Conservation (phyloP, 2,797 vertebrate species). For the Mionectes olivaceus region DNA sequence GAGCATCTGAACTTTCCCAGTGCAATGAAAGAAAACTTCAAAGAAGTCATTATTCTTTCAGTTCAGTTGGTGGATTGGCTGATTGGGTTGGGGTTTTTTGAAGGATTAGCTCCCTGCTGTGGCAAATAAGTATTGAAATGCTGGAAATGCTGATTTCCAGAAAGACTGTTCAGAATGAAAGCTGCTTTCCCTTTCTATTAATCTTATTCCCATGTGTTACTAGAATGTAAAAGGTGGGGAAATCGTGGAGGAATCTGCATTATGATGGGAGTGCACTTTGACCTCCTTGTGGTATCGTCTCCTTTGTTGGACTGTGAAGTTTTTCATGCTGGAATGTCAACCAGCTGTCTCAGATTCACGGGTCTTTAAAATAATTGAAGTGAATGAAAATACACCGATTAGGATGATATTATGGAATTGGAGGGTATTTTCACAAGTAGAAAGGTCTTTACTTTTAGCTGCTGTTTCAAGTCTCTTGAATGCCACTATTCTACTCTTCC, state of each 20-base stretch:
- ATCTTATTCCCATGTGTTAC: slow-evolving; percentile 50
- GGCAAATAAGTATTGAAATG: slow-evolving; percentile 67
- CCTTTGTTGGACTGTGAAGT: not conserved
- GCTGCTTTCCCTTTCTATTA: slow-evolving; percentile 48
- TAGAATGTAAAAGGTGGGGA: slow-evolving; percentile 38
- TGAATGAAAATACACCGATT: not conserved
- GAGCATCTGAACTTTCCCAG: slow-evolving; percentile 69
- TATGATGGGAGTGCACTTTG: slow-evolving; percentile 3
- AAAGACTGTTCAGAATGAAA: slow-evolving; percentile 59
- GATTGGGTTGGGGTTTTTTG: slow-evolving; percentile 31
- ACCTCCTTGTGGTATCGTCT: slow-evolving; percentile 13
- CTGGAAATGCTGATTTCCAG: slow-evolving; percentile 62
- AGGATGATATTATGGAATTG: not conserved
- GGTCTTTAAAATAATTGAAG: not conserved
- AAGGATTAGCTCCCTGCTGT: slow-evolving; percentile 64
- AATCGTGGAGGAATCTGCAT: not conserved
- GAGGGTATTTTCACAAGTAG: not conserved
- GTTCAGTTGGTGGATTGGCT: slow-evolving; percentile 35
- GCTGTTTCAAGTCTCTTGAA: slow-evolving; percentile 3
- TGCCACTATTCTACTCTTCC: not conserved
- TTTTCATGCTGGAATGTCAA: not conserved
- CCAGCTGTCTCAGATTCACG: not conserved
- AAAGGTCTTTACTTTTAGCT: not conserved
- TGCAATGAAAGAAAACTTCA: slow-evolving; percentile 69
- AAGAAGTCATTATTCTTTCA: slow-evolving; percentile 70